These are phyloP conservation scores for Epirrita christyi DNA, from an alignment of 2,888 invertebrate genomes.

Conservation along the genomic window DNA sequence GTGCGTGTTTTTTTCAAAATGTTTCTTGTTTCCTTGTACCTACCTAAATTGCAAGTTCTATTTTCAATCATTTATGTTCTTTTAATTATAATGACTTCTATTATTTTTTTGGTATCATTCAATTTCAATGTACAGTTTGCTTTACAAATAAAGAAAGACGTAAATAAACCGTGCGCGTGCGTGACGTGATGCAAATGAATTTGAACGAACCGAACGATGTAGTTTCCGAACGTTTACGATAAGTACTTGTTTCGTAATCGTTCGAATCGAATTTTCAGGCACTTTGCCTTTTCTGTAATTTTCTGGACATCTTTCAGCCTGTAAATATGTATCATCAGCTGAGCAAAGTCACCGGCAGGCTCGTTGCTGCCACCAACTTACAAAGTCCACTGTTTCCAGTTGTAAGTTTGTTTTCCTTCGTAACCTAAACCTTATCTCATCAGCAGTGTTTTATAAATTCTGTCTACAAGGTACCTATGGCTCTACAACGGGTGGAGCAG, in stretches of 20 bases:
- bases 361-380: slow-evolving; percentile 67
- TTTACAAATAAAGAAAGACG: too few relatives aligned
- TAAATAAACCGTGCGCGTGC: too few relatives aligned
- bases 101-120: too few relatives aligned
- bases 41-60: too few relatives aligned
- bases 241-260: slow-evolving; percentile 77
- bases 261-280: slow-evolving; percentile 52
- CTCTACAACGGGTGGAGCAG: slow-evolving; percentile 75
- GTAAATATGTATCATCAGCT: slow-evolving; percentile 78
- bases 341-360: slow-evolving; percentile 72
- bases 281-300: slow-evolving; percentile 39
- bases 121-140: too few relatives aligned
- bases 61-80: too few relatives aligned
- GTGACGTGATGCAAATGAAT: not conserved
- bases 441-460: slow-evolving; percentile 27
- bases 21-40: too few relatives aligned
- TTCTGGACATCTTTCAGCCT: slow-evolving; percentile 33
- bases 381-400: slow-evolving; percentile 77
- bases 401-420: slow-evolving; percentile 56
- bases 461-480: slow-evolving; percentile 66
- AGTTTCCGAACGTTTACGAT: slow-evolving; percentile 52
- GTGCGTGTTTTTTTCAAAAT: too few relatives aligned
- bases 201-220: not conserved
- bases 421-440: slow-evolving; percentile 16
- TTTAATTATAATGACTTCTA: too few relatives aligned